Percentiles rank a stretch among this genome's conserved stretches.
Evolutionary conservation across 2,888 invertebrate genomes (phyloP).

Genomic region (Leucania comma): DNA sequence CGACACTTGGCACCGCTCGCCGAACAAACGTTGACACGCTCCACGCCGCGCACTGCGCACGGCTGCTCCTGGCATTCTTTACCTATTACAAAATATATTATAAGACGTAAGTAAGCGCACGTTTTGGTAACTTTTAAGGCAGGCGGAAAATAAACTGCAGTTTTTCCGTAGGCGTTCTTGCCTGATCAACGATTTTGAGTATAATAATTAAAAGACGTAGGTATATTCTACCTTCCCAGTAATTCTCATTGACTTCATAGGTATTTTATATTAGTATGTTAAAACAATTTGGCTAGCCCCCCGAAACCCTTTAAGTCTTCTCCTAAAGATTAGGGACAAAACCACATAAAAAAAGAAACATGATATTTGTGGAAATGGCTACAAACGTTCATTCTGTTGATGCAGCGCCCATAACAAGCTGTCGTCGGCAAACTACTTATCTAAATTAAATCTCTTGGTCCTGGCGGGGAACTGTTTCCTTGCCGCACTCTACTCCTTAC

Average conservation of each 20-base stretch:
- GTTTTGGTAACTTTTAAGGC: background rate
- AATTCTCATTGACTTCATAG: background rate
- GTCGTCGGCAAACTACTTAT: constrained; percentile 79
- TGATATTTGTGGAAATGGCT: constrained; percentile 32
- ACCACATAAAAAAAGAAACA: constrained; percentile 15
- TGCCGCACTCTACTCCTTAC: constrained; percentile 59
- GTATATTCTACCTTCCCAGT: background rate
- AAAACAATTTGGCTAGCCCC: background rate
- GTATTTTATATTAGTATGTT: background rate
- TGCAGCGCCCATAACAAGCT: constrained; percentile 71
- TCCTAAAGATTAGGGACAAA: background rate
- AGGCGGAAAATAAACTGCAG: background rate
- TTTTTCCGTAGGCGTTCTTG: background rate
- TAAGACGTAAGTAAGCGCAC: background rate
- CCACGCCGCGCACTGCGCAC: constrained; percentile 2
- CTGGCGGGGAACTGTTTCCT: constrained; percentile 68
- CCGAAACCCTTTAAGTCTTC: background rate
- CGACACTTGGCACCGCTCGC: constrained; percentile 63
- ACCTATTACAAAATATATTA: constrained; percentile 18
- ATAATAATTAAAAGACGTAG: background rate
- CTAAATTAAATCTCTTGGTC: constrained; percentile 81
- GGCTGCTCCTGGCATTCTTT: constrained; percentile 22
- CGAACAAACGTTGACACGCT: constrained; percentile 59
- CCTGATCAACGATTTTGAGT: background rate
- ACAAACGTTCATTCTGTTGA: constrained; percentile 63